A percentile compares a stretch with the other conserved stretches of the same genome.
Conservation (phyloP, 2,888 invertebrate genomes). For the Eupithecia tripunctaria region DNA sequence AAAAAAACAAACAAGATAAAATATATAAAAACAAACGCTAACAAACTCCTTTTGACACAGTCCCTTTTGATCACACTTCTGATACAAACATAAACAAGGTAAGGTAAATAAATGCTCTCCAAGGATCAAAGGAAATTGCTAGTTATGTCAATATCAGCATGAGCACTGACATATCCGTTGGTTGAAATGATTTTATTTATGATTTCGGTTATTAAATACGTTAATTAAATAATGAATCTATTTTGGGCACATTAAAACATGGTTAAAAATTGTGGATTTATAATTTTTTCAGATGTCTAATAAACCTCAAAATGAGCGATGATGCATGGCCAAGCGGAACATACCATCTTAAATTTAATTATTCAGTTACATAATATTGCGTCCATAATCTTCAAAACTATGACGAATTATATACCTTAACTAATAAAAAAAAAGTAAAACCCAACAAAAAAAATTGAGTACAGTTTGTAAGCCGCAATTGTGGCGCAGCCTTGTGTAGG, state of each 20-base stretch:
- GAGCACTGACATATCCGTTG: background rate
- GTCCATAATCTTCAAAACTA: background rate
- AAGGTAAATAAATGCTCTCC: slow-evolving; percentile 37
- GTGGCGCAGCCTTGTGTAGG: too few relatives aligned
- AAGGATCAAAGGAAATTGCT: slow-evolving; percentile 32
- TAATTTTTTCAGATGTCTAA: background rate
- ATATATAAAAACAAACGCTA: background rate
- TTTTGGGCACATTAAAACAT: background rate
- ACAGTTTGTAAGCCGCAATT: too few relatives aligned
- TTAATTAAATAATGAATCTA: background rate
- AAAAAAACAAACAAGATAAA: too few relatives aligned
- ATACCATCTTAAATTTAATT: background rate
- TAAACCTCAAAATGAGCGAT: background rate
- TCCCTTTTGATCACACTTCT: slow-evolving; percentile 40
- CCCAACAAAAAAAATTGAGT: too few relatives aligned
- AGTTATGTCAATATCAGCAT: slow-evolving; percentile 20
- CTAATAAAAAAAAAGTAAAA: too few relatives aligned
- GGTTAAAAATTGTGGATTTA: background rate
- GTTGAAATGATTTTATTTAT: background rate
- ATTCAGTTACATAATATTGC: background rate
- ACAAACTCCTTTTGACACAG: slow-evolving; percentile 31
- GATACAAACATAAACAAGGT: slow-evolving; percentile 42
- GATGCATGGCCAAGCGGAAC: background rate
- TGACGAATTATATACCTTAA: too few relatives aligned
- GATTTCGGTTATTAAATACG: background rate